A percentile compares a stretch with the other conserved stretches of the same genome.
These are phyloP conservation scores for Caenorhabditis sp. DNA, from an alignment of 2,888 invertebrate genomes.

Conservation along the genomic window DNA sequence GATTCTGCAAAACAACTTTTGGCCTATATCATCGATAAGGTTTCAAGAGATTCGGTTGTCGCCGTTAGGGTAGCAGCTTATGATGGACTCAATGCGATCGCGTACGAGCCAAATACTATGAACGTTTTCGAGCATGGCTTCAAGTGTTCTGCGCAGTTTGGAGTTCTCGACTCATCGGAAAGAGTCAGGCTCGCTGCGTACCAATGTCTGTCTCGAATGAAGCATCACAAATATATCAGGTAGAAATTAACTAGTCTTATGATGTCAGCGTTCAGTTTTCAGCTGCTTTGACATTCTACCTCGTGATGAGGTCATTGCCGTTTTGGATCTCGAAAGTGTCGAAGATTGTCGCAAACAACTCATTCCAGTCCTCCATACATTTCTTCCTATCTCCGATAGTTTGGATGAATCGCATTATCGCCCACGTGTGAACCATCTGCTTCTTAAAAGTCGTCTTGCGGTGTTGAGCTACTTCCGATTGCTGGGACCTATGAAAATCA, in stretches of 20 bases:
- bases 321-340: constrained; percentile 65
- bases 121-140: constrained; percentile 57
- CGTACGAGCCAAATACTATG: constrained; percentile 36
- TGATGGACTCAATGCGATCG: constrained; percentile 52
- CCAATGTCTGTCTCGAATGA: constrained; percentile 35
- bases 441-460: constrained; percentile 53
- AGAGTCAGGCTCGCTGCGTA: constrained; percentile 51
- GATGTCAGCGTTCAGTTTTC: not conserved
- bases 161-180: constrained; percentile 64
- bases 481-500: constrained; percentile 53
- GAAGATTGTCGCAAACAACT: constrained; percentile 61
- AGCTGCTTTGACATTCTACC: constrained; percentile 55
- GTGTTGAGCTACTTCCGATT: constrained; percentile 58
- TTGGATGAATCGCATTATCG: constrained; percentile 52
- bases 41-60: constrained; percentile 54
- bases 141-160: constrained; percentile 28
- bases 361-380: constrained; percentile 52
- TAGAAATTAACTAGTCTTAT: not conserved
- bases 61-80: constrained; percentile 52
- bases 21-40: constrained; percentile 37
- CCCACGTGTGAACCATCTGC: constrained; percentile 47
- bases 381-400: constrained; percentile 41
- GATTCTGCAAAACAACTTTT: constrained; percentile 30
- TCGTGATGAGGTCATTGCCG: constrained; percentile 58
- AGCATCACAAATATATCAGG: constrained; percentile 58